phyloP scores from a whole-genome alignment of 2,797 vertebrate genomes.

The Urocyon cinereoargenteus region DNA sequence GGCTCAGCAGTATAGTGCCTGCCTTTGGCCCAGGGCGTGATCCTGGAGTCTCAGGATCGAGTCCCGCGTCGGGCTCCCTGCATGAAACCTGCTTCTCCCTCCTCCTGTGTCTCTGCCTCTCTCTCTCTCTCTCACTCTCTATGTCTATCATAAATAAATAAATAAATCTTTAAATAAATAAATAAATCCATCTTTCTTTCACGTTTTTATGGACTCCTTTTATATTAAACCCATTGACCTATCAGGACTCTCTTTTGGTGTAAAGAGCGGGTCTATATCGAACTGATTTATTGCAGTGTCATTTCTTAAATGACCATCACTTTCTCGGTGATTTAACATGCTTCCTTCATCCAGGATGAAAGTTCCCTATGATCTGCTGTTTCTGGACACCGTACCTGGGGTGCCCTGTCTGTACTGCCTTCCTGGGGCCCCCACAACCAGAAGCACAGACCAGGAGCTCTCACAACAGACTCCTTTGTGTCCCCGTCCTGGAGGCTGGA shows the following conservation, averaged over 20 bases:
- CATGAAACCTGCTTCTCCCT: too few relatives aligned
- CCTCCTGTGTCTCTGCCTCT: too few relatives aligned
- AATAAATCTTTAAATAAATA: too few relatives aligned
- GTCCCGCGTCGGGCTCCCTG: too few relatives aligned
- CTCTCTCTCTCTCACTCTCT: too few relatives aligned
- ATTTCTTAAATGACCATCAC: background rate
- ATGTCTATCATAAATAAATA: too few relatives aligned
- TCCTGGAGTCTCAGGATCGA: too few relatives aligned
- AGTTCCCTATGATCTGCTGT: background rate
- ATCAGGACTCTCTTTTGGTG: background rate
- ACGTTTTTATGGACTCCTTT: background rate
- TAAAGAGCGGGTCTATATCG: background rate
- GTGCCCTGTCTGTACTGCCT: background rate
- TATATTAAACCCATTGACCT: background rate
- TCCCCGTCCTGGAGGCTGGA: background rate
- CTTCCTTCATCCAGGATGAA: background rate
- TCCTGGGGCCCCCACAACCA: background rate
- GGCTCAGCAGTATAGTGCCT: too few relatives aligned
- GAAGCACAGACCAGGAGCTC: background rate
- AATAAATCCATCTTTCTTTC: background rate
- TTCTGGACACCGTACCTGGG: background rate
- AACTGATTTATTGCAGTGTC: background rate
- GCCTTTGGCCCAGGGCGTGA: too few relatives aligned
- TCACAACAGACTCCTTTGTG: too few relatives aligned
- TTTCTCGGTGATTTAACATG: background rate